Conservation (phyloP, 2,113 vertebrate species). For the Lampris megalopsis region DNA sequence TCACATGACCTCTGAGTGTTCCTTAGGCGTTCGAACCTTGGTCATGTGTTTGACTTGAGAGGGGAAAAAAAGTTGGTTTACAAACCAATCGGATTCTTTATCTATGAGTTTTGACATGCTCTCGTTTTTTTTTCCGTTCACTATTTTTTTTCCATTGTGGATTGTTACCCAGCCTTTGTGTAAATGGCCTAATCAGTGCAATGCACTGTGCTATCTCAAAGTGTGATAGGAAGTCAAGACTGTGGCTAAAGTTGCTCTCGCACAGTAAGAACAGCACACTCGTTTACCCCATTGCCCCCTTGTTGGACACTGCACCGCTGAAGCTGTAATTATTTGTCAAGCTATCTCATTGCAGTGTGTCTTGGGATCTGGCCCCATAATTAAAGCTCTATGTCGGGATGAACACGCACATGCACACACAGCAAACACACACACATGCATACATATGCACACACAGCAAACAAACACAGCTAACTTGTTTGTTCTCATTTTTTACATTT, state of each 20-base stretch:
- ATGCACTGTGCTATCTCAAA: constrained; percentile 53
- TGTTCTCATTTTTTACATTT: constrained; percentile 33
- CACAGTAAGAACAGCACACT: constrained; percentile 50
- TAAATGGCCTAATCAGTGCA: constrained; percentile 57
- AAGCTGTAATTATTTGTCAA: constrained; percentile 81
- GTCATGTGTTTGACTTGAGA: constrained; percentile 47
- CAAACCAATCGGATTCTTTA: constrained; percentile 55
- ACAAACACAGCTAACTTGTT: constrained; percentile 30
- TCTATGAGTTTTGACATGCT: constrained; percentile 21
- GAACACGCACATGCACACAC: constrained; percentile 27
- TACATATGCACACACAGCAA: not conserved
- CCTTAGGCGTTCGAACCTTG: constrained; percentile 46
- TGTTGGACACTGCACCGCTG: constrained; percentile 53
- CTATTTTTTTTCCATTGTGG: constrained; percentile 33
- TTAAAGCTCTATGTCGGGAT: constrained; percentile 79
- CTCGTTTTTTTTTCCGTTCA: constrained; percentile 56
- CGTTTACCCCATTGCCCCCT: constrained; percentile 34
- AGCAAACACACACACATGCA: constrained; percentile 17
- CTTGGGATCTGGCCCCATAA: constrained; percentile 63
- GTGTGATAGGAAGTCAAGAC: constrained; percentile 61
- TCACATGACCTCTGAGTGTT: constrained; percentile 55
- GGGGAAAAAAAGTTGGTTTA: constrained; percentile 25
- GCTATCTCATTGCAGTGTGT: constrained; percentile 67
- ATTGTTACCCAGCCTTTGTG: constrained; percentile 24
- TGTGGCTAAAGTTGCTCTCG: constrained; percentile 42